These are phyloP conservation scores for Leptocoma aspasia DNA, from an alignment of 2,113 vertebrate species.

Conservation along the genomic window DNA sequence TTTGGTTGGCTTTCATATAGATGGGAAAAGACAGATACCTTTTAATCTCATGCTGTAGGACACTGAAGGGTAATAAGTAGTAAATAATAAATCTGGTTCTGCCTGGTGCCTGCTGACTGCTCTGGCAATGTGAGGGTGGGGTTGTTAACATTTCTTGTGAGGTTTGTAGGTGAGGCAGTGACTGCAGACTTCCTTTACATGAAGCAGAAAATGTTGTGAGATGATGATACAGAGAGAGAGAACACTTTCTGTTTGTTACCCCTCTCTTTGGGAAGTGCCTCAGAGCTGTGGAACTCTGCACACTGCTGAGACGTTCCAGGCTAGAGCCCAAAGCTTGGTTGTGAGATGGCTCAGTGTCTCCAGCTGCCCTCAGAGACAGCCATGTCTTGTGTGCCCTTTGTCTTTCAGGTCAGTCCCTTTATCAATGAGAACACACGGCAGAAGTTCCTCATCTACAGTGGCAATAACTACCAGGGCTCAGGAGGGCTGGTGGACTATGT, in stretches of 20 bases:
- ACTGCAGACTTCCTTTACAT: background rate
- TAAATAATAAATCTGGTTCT: background rate
- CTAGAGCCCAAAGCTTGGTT: fast-evolving
- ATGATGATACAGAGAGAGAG: background rate
- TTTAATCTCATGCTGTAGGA: background rate
- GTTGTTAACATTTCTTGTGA: background rate
- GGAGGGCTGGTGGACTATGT: constrained; percentile 84
- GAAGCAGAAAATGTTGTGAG: background rate
- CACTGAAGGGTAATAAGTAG: background rate
- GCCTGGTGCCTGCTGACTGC: background rate
- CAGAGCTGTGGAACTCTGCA: background rate
- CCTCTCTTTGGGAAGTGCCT: background rate
- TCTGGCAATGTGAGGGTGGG: background rate
- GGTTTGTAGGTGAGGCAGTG: background rate
- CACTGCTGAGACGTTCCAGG: background rate
- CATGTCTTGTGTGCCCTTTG: background rate
- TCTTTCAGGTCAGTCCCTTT: constrained; percentile 80
- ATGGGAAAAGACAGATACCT: background rate
- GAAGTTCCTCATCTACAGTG: constrained; percentile 86
- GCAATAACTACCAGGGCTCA: constrained; percentile 81
- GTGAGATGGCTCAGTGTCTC: background rate
- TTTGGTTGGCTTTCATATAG: background rate
- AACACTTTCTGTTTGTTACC: background rate
- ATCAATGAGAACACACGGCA: constrained; percentile 84
- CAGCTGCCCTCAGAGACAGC: background rate